Base-by-base conservation (phyloP, 2,113 vertebrate species). In the Neomonachus schauinslandi region DNA sequence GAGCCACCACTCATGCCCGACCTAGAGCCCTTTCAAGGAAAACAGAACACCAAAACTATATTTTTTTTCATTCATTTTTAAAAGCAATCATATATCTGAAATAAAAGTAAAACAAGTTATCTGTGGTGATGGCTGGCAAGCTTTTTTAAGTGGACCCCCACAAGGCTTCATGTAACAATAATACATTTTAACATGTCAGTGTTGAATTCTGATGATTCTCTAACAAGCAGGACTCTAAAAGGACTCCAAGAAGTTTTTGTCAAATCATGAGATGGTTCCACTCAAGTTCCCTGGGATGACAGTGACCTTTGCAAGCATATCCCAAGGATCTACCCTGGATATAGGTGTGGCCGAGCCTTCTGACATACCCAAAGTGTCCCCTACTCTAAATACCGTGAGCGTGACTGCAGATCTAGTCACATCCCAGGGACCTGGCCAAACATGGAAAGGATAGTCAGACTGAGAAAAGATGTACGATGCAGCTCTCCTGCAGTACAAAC, bases 1-100 rank as follows among this genome's bases (percentile, higher is more conserved):
- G 99, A 98, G 5, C 97, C 98, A 55, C 3, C 76, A 0, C 95
- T 95, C 12, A 91, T 0, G 63, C 98, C 98, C 22, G 98, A 51
- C 79, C 98, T 91, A 7, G 94, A 94, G 12, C 98, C 98, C 99
- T 99, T 84, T 3, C 36, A 14, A 89, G 39, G 16, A 49, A 28
- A 85, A 88, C 15, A 36, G 28, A 1, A 26, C 4, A 9, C 11
- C 71, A 53, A 39, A 26, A 55, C 10, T 22, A 1, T 74, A 8
- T 79, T 8, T 5, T 55, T 55, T 55, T 46, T 53, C 19, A 65
- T 71, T 91, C 76, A 26, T 59, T 63, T 80, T 90, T 63, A 36
- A 85, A 94, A 92, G 77, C 5, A 79, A 71, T 33, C 24, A 69
- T 26, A 15, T n/a, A 59, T 24, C 61, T 83, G n/a, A 94, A 95